Evolutionary conservation across 2,113 vertebrate genomes (phyloP).

Genomic region (Cololabis saira): DNA sequence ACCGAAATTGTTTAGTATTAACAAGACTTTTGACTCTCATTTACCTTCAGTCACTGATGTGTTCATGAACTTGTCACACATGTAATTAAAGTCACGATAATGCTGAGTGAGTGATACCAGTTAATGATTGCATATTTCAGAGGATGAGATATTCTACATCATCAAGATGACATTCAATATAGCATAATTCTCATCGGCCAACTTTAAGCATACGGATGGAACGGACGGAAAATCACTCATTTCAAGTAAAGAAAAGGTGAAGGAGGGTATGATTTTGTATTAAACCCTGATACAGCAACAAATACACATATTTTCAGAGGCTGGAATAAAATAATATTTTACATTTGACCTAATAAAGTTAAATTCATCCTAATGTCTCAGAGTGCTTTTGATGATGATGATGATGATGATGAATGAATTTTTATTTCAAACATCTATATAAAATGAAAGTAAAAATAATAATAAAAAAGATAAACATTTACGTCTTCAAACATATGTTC

Average conservation of each 20-base stretch:
- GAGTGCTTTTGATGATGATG: too few species aligned
- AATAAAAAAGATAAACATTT: too few species aligned
- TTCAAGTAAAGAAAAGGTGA: conserved; percentile 39
- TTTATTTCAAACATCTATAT: too few species aligned
- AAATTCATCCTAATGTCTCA: too few species aligned
- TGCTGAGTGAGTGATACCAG: conserved; percentile 71
- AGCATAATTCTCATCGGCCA: conserved; percentile 55
- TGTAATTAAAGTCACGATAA: conserved; percentile 74
- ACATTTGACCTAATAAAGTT: too few species aligned
- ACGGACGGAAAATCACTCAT: conserved; percentile 37
- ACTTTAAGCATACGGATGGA: conserved; percentile 59
- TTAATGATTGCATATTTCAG: conserved; percentile 68
- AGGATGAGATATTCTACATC: conserved; percentile 69
- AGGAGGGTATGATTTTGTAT: too few species aligned
- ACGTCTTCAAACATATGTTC: too few species aligned
- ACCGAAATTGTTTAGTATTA: conserved; percentile 66
- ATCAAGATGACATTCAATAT: conserved; percentile 72
- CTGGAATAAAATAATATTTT: too few species aligned
- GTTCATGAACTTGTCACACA: conserved; percentile 70
- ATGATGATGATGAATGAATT: too few species aligned
- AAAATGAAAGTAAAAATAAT: too few species aligned
- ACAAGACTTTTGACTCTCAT: conserved; percentile 60
- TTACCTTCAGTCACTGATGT: conserved; percentile 69
- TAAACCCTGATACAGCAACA: too few species aligned
- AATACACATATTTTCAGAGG: too few species aligned